Evolutionary conservation across 2,113 vertebrate genomes (phyloP), one percentile per base, ranked within the genome.

Genomic region (Rhagologus leucostigma): DNA sequence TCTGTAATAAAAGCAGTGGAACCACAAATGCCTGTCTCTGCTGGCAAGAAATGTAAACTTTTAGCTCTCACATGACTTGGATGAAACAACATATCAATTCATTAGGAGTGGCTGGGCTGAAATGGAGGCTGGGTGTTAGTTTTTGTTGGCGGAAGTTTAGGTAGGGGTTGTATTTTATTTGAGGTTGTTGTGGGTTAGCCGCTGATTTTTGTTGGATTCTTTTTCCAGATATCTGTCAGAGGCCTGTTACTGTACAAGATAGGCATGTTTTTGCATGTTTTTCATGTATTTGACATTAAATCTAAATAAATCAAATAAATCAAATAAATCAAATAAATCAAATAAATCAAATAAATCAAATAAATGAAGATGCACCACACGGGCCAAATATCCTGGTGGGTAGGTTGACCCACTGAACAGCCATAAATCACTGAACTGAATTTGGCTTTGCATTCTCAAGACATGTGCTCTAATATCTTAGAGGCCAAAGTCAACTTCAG

Each of bases 181-280:
- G 90, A 94, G 92, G 92, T 90, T 83, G 84, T 88, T 94, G 92
- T 90, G 92, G 92, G 85, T 78, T 94, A 96, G 83, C 76, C 1
- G 3, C 73, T 90, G 83, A 84, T 96, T 96, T 95, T 94, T 75
- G 75, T 78, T 96, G 85, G 79, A 75, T 93, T 93, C 30, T 86
- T 92, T 77, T 75, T 49, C 79, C 62, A n/a, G 75, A 7, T 75
- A 71, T 92, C 85, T 94, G 75, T 95, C 79, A 88, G 76, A 94
- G 49, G 44, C 6, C 5, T 39, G 73, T 93, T 90, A 57, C 79
- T 55, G 35, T 47, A 81, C 10, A 41, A 90, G 76, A 52, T 39
- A 93, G 90, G 44, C 3, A 1, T 76, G 62, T 7, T 68, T 89
- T 91, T 77, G 53, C 70, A 64, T 83, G 82, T 73, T 94, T 93